Evolutionary conservation across 2,113 vertebrate species (phyloP).

Genomic region (Tetrao urogallus): DNA sequence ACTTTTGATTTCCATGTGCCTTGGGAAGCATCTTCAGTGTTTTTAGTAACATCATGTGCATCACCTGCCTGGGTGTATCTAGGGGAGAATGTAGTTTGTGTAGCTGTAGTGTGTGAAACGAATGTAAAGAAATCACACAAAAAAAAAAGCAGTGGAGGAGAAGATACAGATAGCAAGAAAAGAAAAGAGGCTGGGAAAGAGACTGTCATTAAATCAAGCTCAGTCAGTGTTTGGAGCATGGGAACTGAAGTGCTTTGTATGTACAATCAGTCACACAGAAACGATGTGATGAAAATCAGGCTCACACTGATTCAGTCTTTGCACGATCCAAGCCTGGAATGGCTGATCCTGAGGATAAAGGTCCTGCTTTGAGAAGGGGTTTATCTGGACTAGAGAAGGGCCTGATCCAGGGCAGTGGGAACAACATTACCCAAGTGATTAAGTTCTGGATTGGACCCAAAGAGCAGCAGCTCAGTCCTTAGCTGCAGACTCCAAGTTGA

Average conservation of each 20-base stretch:
- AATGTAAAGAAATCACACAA: rapidly evolving
- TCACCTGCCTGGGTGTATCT: rapidly evolving
- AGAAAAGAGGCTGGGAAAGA: neutral
- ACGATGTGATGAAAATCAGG: neutral
- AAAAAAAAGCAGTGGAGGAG: neutral
- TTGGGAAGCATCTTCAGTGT: rapidly evolving
- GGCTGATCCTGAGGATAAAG: neutral
- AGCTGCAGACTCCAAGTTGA: neutral
- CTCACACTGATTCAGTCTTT: too few species aligned
- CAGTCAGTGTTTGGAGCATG: neutral
- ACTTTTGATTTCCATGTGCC: too few species aligned
- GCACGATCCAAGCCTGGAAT: neutral
- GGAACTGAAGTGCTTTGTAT: neutral
- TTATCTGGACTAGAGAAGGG: neutral
- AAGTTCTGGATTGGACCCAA: neutral
- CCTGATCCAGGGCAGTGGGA: neutral
- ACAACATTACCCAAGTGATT: rapidly evolving
- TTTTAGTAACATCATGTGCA: rapidly evolving
- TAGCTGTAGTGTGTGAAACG: rapidly evolving
- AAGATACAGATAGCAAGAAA: neutral
- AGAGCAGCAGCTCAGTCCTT: neutral
- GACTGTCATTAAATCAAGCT: neutral
- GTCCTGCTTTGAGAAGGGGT: neutral
- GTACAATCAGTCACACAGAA: neutral
- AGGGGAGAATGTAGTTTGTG: neutral